These are phyloP conservation scores for Drosophila baimaii DNA, from an alignment of 1,140 invertebrate genomes.

Conservation along the genomic window DNA sequence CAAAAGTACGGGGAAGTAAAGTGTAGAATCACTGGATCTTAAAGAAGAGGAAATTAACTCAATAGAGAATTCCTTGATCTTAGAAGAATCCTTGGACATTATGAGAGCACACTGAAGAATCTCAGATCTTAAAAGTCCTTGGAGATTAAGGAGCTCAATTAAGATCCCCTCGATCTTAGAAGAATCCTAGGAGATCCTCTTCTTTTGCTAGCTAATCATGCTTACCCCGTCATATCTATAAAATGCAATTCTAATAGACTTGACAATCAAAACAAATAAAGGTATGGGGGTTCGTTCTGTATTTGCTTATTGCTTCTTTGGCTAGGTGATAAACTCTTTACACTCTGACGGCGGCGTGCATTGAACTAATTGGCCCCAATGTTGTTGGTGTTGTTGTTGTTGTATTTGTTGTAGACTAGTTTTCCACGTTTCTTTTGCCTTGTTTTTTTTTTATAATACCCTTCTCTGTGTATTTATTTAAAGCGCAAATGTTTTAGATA, in stretches of 20 bases:
- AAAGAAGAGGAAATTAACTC: neutral
- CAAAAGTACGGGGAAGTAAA: no score
- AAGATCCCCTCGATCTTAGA: neutral
- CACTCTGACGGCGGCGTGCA: slow-evolving; percentile 67
- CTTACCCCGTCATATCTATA: neutral
- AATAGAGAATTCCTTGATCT: neutral
- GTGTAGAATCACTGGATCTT: neutral
- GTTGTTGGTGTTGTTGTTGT: slow-evolving; percentile 47
- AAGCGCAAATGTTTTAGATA: slow-evolving; percentile 83
- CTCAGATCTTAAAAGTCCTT: neutral
- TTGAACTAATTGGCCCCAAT: slow-evolving; percentile 72
- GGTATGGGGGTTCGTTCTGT: slow-evolving; percentile 7
- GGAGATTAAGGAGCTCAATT: neutral
- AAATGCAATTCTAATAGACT: slow-evolving; percentile 7
- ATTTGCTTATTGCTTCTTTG: slow-evolving; percentile 12
- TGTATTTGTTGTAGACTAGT: slow-evolving; percentile 40
- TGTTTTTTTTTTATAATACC: slow-evolving; percentile 64
- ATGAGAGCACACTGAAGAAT: neutral
- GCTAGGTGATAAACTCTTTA: slow-evolving; percentile 29
- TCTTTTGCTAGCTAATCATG: neutral
- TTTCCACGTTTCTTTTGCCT: slow-evolving; percentile 55
- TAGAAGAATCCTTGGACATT: slow-evolving; percentile 6
- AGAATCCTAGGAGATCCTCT: neutral
- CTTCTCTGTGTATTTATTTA: slow-evolving; percentile 79
- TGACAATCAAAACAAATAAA: slow-evolving; percentile 31